Conservation (phyloP, 2,888 invertebrate genomes). For the Drymonia ruficornis region DNA sequence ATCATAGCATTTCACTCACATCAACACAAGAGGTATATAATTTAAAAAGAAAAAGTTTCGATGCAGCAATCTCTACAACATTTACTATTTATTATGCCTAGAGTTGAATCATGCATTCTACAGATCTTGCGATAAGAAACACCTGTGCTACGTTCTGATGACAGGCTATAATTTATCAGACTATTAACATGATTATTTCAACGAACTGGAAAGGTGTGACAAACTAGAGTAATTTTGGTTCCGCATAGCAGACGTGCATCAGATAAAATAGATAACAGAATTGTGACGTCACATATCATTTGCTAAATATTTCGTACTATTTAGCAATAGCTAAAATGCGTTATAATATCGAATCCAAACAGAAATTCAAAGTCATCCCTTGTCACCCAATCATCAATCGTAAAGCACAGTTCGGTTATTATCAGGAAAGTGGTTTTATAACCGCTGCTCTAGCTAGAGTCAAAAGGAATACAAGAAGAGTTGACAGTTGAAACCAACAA, state of each 20-base stretch:
- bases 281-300: conserved; percentile 16
- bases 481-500: background rate
- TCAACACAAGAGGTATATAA: background rate
- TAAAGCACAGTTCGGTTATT: background rate
- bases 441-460: too few relatives aligned
- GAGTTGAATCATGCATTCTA: conserved; percentile 20
- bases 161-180: background rate
- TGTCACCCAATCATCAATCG: conserved; percentile 2
- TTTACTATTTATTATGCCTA: background rate
- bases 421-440: background rate
- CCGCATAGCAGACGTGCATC: conserved; percentile 35
- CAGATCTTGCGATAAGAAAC: conserved; percentile 8
- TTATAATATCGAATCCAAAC: background rate
- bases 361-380: background rate
- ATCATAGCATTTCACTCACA: conserved; percentile 23
- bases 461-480: background rate
- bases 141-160: background rate
- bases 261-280: conserved; percentile 34
- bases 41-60: background rate
- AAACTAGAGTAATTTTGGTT: conserved; percentile 22
- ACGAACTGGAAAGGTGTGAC: conserved; percentile 34
- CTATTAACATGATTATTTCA: conserved; percentile 16
- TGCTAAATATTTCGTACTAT: background rate
- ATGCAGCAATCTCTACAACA: background rate
- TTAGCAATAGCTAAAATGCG: background rate